A percentile compares a stretch with the other conserved stretches of the same genome.
Evolutionary conservation across 2,797 vertebrate genomes (phyloP).

Genomic region (Chrysocyon brachyurus): DNA sequence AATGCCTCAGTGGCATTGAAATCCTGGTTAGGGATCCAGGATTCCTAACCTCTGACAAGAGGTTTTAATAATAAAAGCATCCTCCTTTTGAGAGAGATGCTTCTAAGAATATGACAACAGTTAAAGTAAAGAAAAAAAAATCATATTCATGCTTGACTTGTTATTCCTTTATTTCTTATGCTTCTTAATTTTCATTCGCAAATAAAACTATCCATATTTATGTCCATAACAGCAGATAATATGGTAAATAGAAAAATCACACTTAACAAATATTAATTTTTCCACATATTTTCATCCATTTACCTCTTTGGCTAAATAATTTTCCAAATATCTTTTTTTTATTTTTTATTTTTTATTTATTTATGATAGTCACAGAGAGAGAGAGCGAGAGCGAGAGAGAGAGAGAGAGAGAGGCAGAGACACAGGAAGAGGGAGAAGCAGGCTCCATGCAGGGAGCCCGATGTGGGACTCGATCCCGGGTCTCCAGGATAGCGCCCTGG

Average conservation of each 20-base stretch:
- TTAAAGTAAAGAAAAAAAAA: not conserved
- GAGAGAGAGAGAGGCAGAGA: too few species aligned
- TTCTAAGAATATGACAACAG: not conserved
- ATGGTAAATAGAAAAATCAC: not conserved
- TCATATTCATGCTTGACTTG: not conserved
- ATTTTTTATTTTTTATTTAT: too few species aligned
- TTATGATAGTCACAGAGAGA: too few species aligned
- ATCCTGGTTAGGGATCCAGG: not conserved
- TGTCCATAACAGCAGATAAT: not conserved
- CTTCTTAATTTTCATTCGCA: not conserved
- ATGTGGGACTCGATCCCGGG: too few species aligned
- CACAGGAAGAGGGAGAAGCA: too few species aligned
- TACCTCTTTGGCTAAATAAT: not conserved
- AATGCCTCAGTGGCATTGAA: not conserved
- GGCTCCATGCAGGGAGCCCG: too few species aligned
- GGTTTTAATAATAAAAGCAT: not conserved
- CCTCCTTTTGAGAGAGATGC: not conserved
- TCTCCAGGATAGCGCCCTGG: too few species aligned
- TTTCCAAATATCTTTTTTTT: not conserved
- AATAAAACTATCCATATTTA: not conserved
- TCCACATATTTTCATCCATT: not conserved
- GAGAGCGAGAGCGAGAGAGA: too few species aligned
- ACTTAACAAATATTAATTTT: not conserved
- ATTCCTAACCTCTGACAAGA: not conserved
- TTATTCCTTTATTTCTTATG: not conserved